Evolutionary conservation across 2,888 invertebrate species (phyloP).

Genomic region (Perizoma flavofasciatum): DNA sequence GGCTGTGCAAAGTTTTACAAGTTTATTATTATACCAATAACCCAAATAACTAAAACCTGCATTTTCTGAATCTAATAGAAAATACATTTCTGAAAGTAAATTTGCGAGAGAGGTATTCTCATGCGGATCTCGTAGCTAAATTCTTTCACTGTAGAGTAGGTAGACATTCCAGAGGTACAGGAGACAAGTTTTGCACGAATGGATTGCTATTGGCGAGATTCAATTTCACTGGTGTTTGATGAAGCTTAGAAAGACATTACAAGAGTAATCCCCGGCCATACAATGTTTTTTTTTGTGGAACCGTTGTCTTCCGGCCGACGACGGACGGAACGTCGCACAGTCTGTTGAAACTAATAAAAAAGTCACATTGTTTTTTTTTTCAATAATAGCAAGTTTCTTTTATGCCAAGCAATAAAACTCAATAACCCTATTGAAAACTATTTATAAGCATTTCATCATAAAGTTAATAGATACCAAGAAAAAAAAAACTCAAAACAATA

Average conservation of each 20-base stretch:
- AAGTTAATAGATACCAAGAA: too few species aligned
- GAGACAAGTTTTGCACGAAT: slow-evolving; percentile 48
- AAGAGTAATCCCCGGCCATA: background rate
- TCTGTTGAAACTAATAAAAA: too few species aligned
- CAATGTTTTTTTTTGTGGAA: too few species aligned
- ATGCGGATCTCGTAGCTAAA: slow-evolving; percentile 42
- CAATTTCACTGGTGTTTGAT: slow-evolving; percentile 1
- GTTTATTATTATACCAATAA: slow-evolving; percentile 50
- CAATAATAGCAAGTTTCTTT: too few species aligned
- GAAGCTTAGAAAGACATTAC: slow-evolving; percentile 6
- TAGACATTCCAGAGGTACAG: slow-evolving; percentile 46
- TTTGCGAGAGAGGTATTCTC: slow-evolving; percentile 43
- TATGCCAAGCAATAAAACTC: too few species aligned
- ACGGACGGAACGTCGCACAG: too few species aligned
- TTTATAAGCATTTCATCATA: too few species aligned
- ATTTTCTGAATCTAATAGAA: slow-evolving; percentile 45
- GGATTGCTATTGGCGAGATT: slow-evolving; percentile 39
- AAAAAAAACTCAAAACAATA: too few species aligned
- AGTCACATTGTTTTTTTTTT: too few species aligned
- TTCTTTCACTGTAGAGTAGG: slow-evolving; percentile 35
- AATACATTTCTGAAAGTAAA: slow-evolving; percentile 46
- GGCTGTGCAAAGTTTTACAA: slow-evolving; percentile 48
- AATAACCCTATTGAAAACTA: too few species aligned
- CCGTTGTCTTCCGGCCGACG: too few species aligned
- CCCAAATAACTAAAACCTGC: slow-evolving; percentile 47